phyloP scores from a whole-genome alignment of 2,888 invertebrate genomes.

The Andrena flavipes region DNA sequence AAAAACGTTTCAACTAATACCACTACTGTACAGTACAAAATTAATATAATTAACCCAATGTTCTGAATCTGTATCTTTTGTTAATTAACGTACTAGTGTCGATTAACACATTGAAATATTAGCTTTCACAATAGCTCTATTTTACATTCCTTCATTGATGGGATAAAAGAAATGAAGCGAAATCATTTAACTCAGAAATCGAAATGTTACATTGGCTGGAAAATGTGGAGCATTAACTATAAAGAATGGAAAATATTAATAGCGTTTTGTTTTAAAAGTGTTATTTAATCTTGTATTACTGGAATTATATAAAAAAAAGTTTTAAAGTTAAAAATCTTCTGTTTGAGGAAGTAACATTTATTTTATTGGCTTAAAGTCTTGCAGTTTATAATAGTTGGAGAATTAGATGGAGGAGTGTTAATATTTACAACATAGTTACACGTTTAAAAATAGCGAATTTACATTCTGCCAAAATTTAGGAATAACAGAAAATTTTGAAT shows the following conservation, averaged over 20 bases:
- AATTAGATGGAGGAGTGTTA: not conserved
- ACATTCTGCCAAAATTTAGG: too few relatives aligned
- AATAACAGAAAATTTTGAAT: too few relatives aligned
- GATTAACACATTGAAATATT: slow-evolving; percentile 4
- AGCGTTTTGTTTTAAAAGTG: too few relatives aligned
- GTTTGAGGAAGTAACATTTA: not conserved
- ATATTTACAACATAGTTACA: not conserved
- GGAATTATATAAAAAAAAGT: not conserved
- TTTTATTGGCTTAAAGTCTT: not conserved
- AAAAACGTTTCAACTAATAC: slow-evolving; percentile 4
- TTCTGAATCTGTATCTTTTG: slow-evolving; percentile 18
- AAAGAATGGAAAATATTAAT: too few relatives aligned
- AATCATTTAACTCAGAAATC: not conserved
- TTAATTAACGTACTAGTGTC: not conserved
- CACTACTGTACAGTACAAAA: not conserved
- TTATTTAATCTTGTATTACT: too few relatives aligned
- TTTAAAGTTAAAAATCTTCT: not conserved
- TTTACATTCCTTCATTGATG: not conserved
- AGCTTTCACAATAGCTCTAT: not conserved
- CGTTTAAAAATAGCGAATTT: not conserved
- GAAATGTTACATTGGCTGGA: not conserved
- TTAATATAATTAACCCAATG: slow-evolving; percentile 39
- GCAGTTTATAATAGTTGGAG: not conserved
- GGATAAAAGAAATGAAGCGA: not conserved
- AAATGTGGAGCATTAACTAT: not conserved